Base-by-base conservation (phyloP, 2,113 vertebrate genomes). In the Poicephalus gulielmi region DNA sequence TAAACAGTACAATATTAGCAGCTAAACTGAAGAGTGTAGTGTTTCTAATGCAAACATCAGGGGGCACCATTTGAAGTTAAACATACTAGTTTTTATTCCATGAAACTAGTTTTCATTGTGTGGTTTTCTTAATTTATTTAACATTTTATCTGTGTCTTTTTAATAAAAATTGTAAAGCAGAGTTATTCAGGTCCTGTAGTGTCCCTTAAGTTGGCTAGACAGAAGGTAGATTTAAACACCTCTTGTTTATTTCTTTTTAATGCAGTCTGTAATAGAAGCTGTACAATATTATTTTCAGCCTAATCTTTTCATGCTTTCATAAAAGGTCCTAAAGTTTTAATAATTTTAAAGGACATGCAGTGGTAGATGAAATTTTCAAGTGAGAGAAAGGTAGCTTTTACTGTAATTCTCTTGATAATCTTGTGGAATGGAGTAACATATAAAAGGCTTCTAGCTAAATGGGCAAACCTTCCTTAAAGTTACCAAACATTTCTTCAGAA, bases 401-500 rank as follows among this genome's bases (percentile, higher is more conserved):
- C 59, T 68, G 16, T 14, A 37, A 41, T 86, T 86, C 86, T 74
- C 92, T 93, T 94, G 83, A 87, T 88, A 86, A 52, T 67, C 60
- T 73, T 92, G 25, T 27, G 16, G 49, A 52, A 52, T 16, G 57
- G 64, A 88, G 37, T 43, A 83, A 39, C 20, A 75, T 76, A 93
- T 96, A 59, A 98, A 97, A 98, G 88, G 31, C 55, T 64, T 89
- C 82, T 80, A 64, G 46, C 5, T 68, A 94, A 91, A 95, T 74
- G 90, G 85, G 53, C 81, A n/a, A 94, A 80, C 59, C 69, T 86
- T 87, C 43, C 83, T 94, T 93, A 86, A 86, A 95, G 92, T 92
- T 93, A 70, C 94, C 97, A 97, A 90, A 43, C 50, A 86, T 60
- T 94, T 83, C 77, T 93, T 97, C 84, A 96, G 91, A 96, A 97